Evolutionary conservation across 2,888 invertebrate genomes (phyloP), one percentile per base, ranked within the genome.

Genomic region (Drosophila subquinaria): DNA sequence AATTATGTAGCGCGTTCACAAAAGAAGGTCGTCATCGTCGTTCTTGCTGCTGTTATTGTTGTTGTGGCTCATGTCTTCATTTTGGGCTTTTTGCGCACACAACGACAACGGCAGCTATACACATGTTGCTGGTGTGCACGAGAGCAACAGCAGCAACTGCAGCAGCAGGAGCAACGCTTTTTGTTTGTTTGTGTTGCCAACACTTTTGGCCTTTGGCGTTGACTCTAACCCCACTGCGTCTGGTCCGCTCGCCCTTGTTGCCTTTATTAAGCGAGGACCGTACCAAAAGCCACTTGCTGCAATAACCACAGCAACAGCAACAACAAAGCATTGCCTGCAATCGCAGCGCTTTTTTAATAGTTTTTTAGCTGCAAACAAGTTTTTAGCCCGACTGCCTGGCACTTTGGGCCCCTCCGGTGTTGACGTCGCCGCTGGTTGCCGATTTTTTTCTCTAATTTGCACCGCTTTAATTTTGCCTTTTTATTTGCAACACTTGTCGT

Each of bases 161-260:
- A 65, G 40, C 61, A 65, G 48, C 73, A 67, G 42, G 40, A 73
- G 71, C 78, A 81, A 67, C 65, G 79, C 74, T 81, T 85, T 72
- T 70, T 75, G 74, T 77, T 74, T 85, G 73, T 87, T 89, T 87
- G 75, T 77, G 73, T 78, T 89, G 75, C 81, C 85, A 85, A 88
- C 85, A 89, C 85, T 86, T 89, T 89, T 86, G 89, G 85, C 85
- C 85, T 88, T 89, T 89, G 88, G 89, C 89, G 85, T 80, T 89
- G 69, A 65, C 63, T 81, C 79, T 76, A 78, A 83, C 83, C 88
- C 82, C 88, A 82, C 73, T 55, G 48, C 23, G 45, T 47, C 45
- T 52, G 43, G 33, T 63, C 43, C 52, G 20, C 53, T 20, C 51
- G 27, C 40, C 70, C 76, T 77, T 69, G 70, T 71, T 77, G 89